Evolutionary conservation across 2,888 invertebrate species (phyloP), one percentile per base, ranked within the genome.

Genomic region (Machimus atricapillus): DNA sequence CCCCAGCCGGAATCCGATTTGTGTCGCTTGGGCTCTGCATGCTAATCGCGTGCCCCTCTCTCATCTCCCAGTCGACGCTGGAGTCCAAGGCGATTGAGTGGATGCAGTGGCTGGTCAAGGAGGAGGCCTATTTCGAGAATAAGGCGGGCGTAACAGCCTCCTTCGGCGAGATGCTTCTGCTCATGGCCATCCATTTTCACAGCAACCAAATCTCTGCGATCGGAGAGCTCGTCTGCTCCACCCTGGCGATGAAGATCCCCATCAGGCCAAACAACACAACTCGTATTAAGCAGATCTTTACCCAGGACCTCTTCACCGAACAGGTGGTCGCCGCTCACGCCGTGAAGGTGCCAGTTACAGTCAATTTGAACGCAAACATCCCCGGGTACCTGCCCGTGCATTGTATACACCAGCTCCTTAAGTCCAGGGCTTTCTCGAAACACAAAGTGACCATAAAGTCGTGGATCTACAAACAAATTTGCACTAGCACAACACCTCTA

Each of bases 131-230:
- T 91, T 97, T 97, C 91, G 97, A 97, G 92, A 96, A 95, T 83
- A 96, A 96, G 43, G 96, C 97, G 78, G 97, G 97, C 0, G 96
- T 96, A 0, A 96, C 96, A 1, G 97, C 97, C 0, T 98, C 98
- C 1, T 97, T 98, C 91, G 98, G 98, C 1, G 98, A 99, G 93
- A 98, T 99, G 97, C 93, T 99, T 85, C 95, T 99, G 0, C 93
- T 99, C 88, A 97, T 99, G 94, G 99, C 99, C 0, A 98, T 99
- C 89, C 98, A 99, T 92, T 99, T 99, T 91, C 99, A 99, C 92
- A 97, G 98, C 89, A 98, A 98, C 91, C 98, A 99, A 92, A 94
- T 98, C 88, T 95, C 96, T 85, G 98, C 98, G 7, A 98, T 99
- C 86, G 97, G 97, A 86, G 99, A 99, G 90, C 93, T 99, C 58